phyloP scores from a whole-genome alignment of 2,113 vertebrate species.

The Amia ocellicauda region DNA sequence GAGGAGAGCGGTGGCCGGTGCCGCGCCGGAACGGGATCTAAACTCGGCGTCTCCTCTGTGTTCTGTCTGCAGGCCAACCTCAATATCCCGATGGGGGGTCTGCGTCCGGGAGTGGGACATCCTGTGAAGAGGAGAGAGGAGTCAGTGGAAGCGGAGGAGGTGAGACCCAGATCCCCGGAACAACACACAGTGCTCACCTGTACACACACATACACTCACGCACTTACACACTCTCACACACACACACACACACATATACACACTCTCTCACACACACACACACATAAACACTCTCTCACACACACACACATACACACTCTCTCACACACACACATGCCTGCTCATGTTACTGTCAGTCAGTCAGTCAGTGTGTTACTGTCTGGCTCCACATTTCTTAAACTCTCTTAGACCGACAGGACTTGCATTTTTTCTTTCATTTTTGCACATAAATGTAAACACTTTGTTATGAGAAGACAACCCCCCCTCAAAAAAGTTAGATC shows the following conservation, averaged over 20 bases:
- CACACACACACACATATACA: slow-evolving; percentile 2
- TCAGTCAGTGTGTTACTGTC: too few relatives aligned
- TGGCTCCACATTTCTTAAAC: too few relatives aligned
- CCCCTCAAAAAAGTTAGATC: too few relatives aligned
- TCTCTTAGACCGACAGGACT: too few relatives aligned
- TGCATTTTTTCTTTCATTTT: too few relatives aligned
- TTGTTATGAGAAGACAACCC: too few relatives aligned
- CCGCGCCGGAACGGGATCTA: not conserved
- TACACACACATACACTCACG: slow-evolving; percentile 1
- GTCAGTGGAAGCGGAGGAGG: slow-evolving; percentile 77
- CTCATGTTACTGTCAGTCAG: too few relatives aligned
- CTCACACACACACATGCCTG: not conserved
- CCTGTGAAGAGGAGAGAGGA: slow-evolving; percentile 91
- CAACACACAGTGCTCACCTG: slow-evolving; percentile 3
- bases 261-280: not conserved
- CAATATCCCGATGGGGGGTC: slow-evolving; percentile 97
- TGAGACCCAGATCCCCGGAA: slow-evolving; percentile 66
- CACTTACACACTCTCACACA: slow-evolving; percentile 1
- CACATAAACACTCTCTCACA: not conserved
- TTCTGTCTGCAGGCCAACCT: slow-evolving; percentile 84
- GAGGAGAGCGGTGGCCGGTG: slow-evolving; percentile 27
- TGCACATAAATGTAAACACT: too few relatives aligned
- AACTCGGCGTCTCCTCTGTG: slow-evolving; percentile 29
- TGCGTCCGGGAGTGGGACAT: slow-evolving; percentile 92
- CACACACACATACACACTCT: not conserved